Evolutionary conservation across 2,888 invertebrate species (phyloP), one percentile per base, ranked within the genome.

Genomic region (Tanytarsus gracilentus): DNA sequence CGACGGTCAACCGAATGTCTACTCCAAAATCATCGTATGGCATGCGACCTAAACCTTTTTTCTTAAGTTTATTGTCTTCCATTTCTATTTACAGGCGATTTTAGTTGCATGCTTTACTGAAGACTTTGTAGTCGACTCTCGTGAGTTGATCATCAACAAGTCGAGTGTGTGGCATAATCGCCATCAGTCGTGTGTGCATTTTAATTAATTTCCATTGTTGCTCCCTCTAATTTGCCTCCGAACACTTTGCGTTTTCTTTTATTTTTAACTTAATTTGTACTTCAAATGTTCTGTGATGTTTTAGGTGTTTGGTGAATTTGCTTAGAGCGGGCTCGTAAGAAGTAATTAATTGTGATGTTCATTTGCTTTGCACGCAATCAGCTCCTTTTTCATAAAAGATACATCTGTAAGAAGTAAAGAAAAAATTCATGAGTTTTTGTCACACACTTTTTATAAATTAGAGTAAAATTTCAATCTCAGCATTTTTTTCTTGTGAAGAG

Each of bases 391-490:
- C 30, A 33, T 55, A 14, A 27, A 25, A 23, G n/a, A 18, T n/a
- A 58, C 44, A 48, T 56, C 56, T 56, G 56, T 56, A 56, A 56
- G 27, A 11, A 14, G 40, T 3, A 25, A 27, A n/a, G 44, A 26
- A 26, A 58, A 44, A 48, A 58, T 27, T 40, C 58, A 58, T 58
- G 44, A 58, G 58, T 58, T 58, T 58, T 58, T 58, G 58, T 58
- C 58, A 58, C 58, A 58, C 2, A 44, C 8, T 4, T 36, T 36
- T 14, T 2, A 36, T n/a, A 36, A 36, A 14, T 36, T 14, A 33
- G 2, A 36, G 16, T 36, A 2, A 14, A 23, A 23, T 44, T 23
- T 11, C 8, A 44, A n/a, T 14, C 1, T 36, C n/a, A 36, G 7
- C n/a, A 14, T 36, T 14, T 36, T 5, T 14, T 1, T 18, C 18